These are phyloP conservation scores for Nycticryphes semicollaris DNA, from an alignment of 2,113 vertebrate genomes.

Conservation along the genomic window DNA sequence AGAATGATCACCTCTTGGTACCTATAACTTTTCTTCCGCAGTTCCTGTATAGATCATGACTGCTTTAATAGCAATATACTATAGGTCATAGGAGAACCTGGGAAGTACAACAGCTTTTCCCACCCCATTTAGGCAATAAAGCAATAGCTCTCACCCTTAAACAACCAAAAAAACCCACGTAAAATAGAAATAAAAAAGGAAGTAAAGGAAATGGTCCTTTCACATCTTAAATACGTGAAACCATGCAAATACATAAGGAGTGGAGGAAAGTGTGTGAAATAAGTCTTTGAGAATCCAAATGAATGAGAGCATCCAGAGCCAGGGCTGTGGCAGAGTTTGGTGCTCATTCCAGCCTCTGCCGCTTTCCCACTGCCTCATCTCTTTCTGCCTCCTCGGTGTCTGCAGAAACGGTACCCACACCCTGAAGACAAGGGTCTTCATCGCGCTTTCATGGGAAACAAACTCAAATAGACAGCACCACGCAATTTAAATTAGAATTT, in stretches of 20 bases:
- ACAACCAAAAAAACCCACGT: background rate
- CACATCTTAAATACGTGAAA: background rate
- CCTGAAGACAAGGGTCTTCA: accelerated
- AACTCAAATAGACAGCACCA: background rate
- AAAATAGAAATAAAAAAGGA: background rate
- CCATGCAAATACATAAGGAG: background rate
- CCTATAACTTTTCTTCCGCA: background rate
- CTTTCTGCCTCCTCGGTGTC: too few species aligned
- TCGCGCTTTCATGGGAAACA: background rate
- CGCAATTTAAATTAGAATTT: background rate
- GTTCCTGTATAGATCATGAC: background rate
- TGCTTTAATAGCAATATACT: background rate
- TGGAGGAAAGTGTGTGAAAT: background rate
- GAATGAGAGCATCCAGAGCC: accelerated
- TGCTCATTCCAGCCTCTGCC: background rate
- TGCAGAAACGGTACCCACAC: background rate
- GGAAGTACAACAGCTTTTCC: background rate
- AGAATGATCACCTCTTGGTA: background rate
- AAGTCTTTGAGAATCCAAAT: background rate
- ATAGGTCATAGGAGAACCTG: background rate
- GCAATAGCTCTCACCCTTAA: background rate
- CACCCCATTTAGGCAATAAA: background rate
- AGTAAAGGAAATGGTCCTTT: background rate
- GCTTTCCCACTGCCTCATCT: too few species aligned
- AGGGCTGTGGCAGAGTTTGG: background rate